Conservation (phyloP, 2,113 vertebrate genomes). For the Gobius niger region DNA sequence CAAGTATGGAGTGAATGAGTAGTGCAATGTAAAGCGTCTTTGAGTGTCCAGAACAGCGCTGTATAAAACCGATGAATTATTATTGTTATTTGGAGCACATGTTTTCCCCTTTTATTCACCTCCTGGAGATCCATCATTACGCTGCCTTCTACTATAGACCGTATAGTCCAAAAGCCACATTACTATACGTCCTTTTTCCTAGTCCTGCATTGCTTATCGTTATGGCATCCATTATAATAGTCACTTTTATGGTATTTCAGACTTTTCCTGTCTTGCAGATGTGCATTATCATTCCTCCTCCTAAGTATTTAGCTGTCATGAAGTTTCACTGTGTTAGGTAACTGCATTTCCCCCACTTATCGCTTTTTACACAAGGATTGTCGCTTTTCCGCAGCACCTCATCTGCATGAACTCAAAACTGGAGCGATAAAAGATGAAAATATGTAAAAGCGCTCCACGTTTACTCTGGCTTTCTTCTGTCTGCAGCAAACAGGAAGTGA, state of each 20-base stretch:
- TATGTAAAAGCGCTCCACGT: background rate
- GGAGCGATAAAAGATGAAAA: background rate
- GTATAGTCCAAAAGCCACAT: background rate
- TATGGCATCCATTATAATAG: background rate
- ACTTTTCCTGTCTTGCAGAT: background rate
- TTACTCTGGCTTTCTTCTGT: slow-evolving; percentile 22
- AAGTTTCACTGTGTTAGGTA: too few relatives aligned
- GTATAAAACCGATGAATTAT: too few relatives aligned
- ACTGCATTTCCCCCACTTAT: background rate
- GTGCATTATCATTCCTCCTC: background rate
- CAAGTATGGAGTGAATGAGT: too few relatives aligned
- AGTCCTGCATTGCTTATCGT: background rate
- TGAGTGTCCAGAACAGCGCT: too few relatives aligned
- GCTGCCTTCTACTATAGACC: too few relatives aligned
- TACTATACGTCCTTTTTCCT: too few relatives aligned
- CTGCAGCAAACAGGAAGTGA: slow-evolving; percentile 10
- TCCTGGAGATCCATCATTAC: too few relatives aligned
- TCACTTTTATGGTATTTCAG: background rate
- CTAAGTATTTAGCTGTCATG: background rate
- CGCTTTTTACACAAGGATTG: background rate
- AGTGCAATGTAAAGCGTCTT: too few relatives aligned
- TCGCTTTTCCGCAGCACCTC: background rate
- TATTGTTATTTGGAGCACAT: too few relatives aligned
- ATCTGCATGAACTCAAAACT: slow-evolving; percentile 3
- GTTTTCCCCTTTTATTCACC: too few relatives aligned